Base-by-base conservation (phyloP, 2,113 vertebrate genomes). In the Rafetus swinhoei region DNA sequence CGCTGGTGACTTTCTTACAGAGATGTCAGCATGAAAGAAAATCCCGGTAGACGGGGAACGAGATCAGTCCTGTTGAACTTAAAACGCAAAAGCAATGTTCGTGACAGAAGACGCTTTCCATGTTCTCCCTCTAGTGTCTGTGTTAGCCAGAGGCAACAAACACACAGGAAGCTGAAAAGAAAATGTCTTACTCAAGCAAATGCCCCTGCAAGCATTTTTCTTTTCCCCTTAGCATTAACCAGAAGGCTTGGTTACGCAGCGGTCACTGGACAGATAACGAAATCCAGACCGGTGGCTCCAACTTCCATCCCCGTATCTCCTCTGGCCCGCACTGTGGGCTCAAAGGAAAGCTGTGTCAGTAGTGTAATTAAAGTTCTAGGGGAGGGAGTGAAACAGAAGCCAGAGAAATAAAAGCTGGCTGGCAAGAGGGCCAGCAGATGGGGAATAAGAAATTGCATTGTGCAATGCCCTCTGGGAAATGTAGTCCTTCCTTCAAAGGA, bases 301-400 rank as follows among this genome's bases (percentile, higher is more conserved):
- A 29, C 45, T 88, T 19, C 77, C 25, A 55, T 56, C 1, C 1
- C 5, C 62, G 57, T 57, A 12, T 2, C 4, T 81, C 11, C 21
- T 25, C 3, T 29, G 50, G n/a, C n/a, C 12, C 6, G 18, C 53
- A 21, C 53, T 25, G n/a, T 1, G 0, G 3, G 6, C 77, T 45
- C 57, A n/a, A 52, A 77, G 85, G 56, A 85, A 13, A 15, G 13
- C 2, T 7, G 32, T 27, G 62, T 45, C 76, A 35, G n/a, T 81
- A 56, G 13, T 77, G 81, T 3, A 72, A 18, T 57, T 2, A n/a
- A 72, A 55, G 22, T 27, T 94, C 22, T 11, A 6, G 21, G 29
- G 77, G 56, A 90, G 57, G 56, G 89, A 19, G 39, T 25, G 16
- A 56, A 50, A 45, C 4, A 55, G 86, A 59, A 21, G 16, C 12